Base-by-base conservation (phyloP, 2,113 vertebrate species). In the Eupsittula cactorum region DNA sequence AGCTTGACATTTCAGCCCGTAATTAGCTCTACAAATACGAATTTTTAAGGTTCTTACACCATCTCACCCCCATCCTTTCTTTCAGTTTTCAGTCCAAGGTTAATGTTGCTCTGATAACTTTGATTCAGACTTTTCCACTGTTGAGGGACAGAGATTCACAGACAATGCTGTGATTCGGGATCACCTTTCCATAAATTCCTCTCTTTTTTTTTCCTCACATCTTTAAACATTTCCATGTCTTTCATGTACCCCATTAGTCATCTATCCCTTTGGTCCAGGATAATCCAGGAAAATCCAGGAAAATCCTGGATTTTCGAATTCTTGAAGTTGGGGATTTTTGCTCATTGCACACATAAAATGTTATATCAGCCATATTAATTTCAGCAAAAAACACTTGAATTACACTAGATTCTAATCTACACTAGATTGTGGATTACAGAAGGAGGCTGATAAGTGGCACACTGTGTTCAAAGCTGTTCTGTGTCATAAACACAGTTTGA, bases 271-370 rank as follows among this genome's bases (percentile, higher is more conserved):
- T 77, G 24, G 5, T 76, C 18, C 18, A 24, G 31, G 37, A 37
- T 37, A 37, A 37, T 37, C 37, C 37, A 37, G 37, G 37, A 37
- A 37, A 37, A 37, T 37, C 37, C 37, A 37, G 37, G 37, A 37
- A 37, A 37, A 37, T 37, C 37, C 37, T 37, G 37, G 37, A 69
- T 80, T 86, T 65, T 77, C 15, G 64, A 42, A 68, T 80, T 47
- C 21, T 57, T 52, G 35, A 68, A 64, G 35, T 52, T 15, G 42
- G 33, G 33, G 33, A 41, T 39, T 92, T 91, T 86, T 82, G 17
- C 20, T 68, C 57, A 11, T 31, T 52, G 20, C 50, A 16, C 9
- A 27, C 0, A 0, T 52, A 27, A 83, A 82, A 52, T 4, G 4
- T 90, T 50, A 10, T 23, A 46, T 9, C n/a, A 60, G 10, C 18